A percentile compares a stretch with the other conserved stretches of the same genome.
These are phyloP conservation scores for Centroberyx gerrardi DNA, from an alignment of 2,797 vertebrate species.

Conservation along the genomic window DNA sequence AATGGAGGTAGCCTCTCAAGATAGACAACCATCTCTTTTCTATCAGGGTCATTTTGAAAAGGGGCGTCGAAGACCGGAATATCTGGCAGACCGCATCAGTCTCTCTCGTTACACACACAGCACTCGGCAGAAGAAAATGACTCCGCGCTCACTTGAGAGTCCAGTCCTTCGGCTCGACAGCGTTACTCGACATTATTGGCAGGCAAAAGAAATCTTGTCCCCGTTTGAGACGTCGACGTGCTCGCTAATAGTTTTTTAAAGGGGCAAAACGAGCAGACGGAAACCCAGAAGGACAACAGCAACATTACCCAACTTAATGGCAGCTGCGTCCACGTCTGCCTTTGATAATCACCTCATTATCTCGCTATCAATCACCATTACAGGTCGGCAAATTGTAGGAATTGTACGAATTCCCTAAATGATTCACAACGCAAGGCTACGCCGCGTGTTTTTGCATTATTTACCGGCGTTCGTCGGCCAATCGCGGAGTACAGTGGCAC, in stretches of 20 bases:
- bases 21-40: slow-evolving; percentile 52
- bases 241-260: slow-evolving; percentile 31
- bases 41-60: slow-evolving; percentile 57
- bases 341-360: slow-evolving; percentile 78
- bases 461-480: slow-evolving; percentile 48
- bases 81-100: slow-evolving; percentile 56
- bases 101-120: slow-evolving; percentile 52
- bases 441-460: slow-evolving; percentile 56
- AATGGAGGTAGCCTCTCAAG: slow-evolving; percentile 46
- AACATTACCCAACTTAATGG: slow-evolving; percentile 77
- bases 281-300: slow-evolving; percentile 65
- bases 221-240: slow-evolving; percentile 10
- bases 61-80: slow-evolving; percentile 61
- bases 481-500: slow-evolving; percentile 33
- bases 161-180: not conserved
- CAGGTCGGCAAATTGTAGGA: slow-evolving; percentile 50
- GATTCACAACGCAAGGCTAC: slow-evolving; percentile 45
- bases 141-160: slow-evolving; percentile 29
- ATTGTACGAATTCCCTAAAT: slow-evolving; percentile 60
- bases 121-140: slow-evolving; percentile 56
- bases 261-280: slow-evolving; percentile 50
- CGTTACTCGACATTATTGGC: slow-evolving; percentile 19
- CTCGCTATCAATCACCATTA: slow-evolving; percentile 64
- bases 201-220: slow-evolving; percentile 16
- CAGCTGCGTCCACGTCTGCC: slow-evolving; percentile 48